Conservation (phyloP, 2,888 invertebrate genomes). For the Tetranychus piercei region DNA sequence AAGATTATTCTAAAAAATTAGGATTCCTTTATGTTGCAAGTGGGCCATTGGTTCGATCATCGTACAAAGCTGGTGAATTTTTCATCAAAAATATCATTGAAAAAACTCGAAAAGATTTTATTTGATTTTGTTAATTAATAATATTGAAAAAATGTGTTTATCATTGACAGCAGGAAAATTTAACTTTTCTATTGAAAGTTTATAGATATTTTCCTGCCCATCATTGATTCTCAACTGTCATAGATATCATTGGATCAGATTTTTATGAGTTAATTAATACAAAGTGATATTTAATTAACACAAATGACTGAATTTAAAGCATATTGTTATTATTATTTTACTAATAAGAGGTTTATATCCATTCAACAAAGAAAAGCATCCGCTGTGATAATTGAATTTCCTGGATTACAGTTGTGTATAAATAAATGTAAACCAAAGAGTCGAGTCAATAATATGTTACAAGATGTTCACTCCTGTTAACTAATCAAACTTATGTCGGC, state of each 20-base stretch:
- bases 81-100: constrained; percentile 63
- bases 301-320: neutral
- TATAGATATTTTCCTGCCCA: too few relatives aligned
- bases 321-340: neutral
- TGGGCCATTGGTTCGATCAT: constrained; percentile 87
- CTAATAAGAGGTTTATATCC: neutral
- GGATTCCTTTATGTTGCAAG: constrained; percentile 94
- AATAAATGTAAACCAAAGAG: neutral
- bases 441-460: neutral
- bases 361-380: neutral
- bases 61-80: constrained; percentile 93
- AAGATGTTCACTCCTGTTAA: neutral
- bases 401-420: neutral
- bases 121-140: too few relatives aligned
- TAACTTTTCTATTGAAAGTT: too few relatives aligned
- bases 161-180: too few relatives aligned
- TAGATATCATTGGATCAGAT: neutral
- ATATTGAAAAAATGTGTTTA: too few relatives aligned
- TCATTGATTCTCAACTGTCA: too few relatives aligned
- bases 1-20: constrained; percentile 53
- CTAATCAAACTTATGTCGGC: neutral
- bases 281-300: neutral
- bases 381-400: neutral
- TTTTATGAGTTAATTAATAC: neutral
- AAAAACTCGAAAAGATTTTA: constrained; percentile 28